These are phyloP conservation scores for Schizaphis graminum DNA, from an alignment of 2,888 invertebrate species.

Conservation along the genomic window DNA sequence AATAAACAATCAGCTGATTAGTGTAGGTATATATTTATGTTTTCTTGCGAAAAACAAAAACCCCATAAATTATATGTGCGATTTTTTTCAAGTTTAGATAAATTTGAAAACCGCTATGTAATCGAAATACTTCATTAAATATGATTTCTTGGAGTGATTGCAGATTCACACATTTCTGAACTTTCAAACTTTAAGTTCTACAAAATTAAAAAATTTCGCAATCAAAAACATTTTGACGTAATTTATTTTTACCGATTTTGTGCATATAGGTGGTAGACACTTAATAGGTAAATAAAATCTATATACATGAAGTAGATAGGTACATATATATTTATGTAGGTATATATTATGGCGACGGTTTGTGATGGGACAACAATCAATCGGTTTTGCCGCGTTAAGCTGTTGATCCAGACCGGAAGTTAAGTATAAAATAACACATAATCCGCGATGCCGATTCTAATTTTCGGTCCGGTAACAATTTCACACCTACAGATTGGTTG, in stretches of 20 bases:
- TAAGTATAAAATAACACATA: constrained; percentile 44
- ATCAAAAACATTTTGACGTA: neutral
- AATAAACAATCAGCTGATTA: neutral
- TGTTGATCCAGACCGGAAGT: constrained; percentile 46
- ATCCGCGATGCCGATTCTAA: constrained; percentile 46
- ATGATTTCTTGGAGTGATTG: neutral
- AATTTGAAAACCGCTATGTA: neutral
- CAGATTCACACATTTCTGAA: neutral
- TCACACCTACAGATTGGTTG: constrained; percentile 36
- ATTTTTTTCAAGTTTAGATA: neutral
- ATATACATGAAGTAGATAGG: neutral
- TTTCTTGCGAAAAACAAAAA: neutral
- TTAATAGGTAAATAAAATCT: neutral
- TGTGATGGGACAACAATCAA: constrained; percentile 4
- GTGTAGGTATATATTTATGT: neutral
- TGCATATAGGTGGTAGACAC: neutral
- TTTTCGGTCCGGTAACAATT: constrained; percentile 50
- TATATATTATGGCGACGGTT: neutral
- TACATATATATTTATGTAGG: neutral
- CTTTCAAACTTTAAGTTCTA: neutral
- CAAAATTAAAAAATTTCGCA: neutral
- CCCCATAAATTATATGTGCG: neutral
- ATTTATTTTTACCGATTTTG: neutral
- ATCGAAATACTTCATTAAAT: neutral
- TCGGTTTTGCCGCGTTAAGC: constrained; percentile 36